Evolutionary conservation across 2,797 vertebrate genomes (phyloP), one percentile per base, ranked within the genome.

Genomic region (Echiichthys vipera): DNA sequence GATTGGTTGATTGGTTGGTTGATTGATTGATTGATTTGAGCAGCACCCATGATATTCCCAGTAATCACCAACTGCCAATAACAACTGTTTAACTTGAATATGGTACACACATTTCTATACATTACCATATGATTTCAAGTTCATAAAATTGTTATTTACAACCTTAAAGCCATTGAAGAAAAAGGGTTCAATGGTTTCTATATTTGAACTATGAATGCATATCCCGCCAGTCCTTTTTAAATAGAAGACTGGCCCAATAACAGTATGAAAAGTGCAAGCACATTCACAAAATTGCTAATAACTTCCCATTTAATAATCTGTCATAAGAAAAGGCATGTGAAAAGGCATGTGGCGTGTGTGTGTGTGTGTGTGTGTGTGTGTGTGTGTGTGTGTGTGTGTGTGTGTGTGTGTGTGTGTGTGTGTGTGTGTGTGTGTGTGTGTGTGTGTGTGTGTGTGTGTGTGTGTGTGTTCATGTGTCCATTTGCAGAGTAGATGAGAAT

Each of bases 261-360:
- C 37, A 45, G 65, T 51, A 55, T 64, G 43, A 82, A 84, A 83
- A 82, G 54, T 62, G 53, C 9, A 47, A 18, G 42, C 7, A 59
- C 81, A 73, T 83, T 86, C 75, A 74, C 62, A 76, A 89, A 81
- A 84, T 63, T 71, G 22, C 63, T 75, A 69, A 85, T 83, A 84
- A 85, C 77, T 80, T 80, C 51, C 37, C 55, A 49, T 22, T 6
- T 13, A 43, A 58, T 62, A 74, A 58, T 81, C 65, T 13, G 47
- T 65, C 74, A 45, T 13, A 54, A 59, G 22, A 65, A 74, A 82
- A 77, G 69, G 51, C 20, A 58, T 18, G 20, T 65, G n/a, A n/a
- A n/a, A n/a, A n/a, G n/a, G n/a, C n/a, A n/a, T n/a, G n/a, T n/a
- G n/a, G n/a, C n/a, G n/a, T n/a, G 65, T 72, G 62, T 39, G 63